Evolutionary conservation across 2,888 invertebrate species (phyloP), one percentile per base, ranked within the genome.

Genomic region (Hipparchia sbordonii): DNA sequence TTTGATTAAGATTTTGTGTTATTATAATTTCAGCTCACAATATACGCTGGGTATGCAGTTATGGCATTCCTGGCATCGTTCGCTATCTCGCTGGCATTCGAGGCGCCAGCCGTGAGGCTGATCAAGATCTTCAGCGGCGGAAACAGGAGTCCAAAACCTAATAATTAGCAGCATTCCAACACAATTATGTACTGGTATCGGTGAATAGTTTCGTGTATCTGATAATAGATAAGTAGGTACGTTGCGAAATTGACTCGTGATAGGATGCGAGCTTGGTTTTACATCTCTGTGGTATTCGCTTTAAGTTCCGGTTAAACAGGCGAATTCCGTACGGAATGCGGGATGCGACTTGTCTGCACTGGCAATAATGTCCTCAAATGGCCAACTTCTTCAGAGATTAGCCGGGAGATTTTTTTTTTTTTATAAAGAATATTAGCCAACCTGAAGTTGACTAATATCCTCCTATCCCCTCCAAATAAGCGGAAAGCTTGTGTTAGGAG

Each of bases 41-140:
- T 96, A 76, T 97, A 96, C 87, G 95, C 96, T 74, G 97, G 97
- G 8, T 97, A 97, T 83, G 95, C 96, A 39, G 96, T 97, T 51
- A 94, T 97, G 77, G 97, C 97, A 4, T 97, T 97, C 86, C 82
- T 96, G 70, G 88, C 95, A 54, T 97, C 97, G 0, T 97, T 97
- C 84, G 94, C 95, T 78, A 95, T 97, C 75, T 97, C 97, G 9
- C 89, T 97, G 79, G 94, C 96, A 1, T 96, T 97, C 82, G 97
- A 97, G 85, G 97, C 97, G n/a, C 97, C 97, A 0, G 95, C 96
- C 66, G 96, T 97, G 63, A 95, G 96, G 81, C 89, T 97, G 75
- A 94, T 97, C 74, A 97, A 97, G 91, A 95, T 97, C 79, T 89
- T 95, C 78, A 92, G 85, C 76, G 88, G 89, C 1, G 83, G 87